A percentile compares a stretch with the other conserved stretches of the same genome.
Conservation (phyloP, 2,113 vertebrate species). For the Merops nubicus region DNA sequence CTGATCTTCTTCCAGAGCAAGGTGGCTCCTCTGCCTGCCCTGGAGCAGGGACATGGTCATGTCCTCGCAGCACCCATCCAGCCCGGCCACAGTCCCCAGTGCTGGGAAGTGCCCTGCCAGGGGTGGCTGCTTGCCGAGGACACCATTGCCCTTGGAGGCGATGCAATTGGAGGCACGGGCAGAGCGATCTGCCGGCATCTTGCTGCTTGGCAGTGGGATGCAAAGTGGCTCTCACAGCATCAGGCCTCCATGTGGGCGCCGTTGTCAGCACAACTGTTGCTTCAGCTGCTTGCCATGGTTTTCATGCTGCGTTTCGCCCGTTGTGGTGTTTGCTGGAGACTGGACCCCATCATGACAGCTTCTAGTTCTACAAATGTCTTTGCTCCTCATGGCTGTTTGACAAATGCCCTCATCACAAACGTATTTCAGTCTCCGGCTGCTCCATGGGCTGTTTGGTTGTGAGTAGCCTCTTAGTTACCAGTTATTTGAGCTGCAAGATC, state of each 20-base stretch:
- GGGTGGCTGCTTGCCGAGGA: no score
- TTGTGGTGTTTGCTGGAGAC: not conserved
- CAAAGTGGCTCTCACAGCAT: not conserved
- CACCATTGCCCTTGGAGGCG: not conserved
- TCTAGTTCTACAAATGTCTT: not conserved
- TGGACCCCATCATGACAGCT: accelerated
- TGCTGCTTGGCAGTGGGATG: not conserved
- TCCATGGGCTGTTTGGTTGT: not conserved
- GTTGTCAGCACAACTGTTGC: not conserved
- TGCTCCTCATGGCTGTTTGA: accelerated
- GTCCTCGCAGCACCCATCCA: not conserved
- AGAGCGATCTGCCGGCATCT: not conserved
- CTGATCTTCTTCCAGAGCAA: accelerated
- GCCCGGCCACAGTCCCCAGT: accelerated
- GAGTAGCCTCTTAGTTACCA: not conserved
- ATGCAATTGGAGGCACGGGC: accelerated
- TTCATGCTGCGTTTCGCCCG: not conserved
- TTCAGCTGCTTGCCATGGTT: not conserved
- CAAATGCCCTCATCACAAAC: accelerated
- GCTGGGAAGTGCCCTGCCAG: accelerated
- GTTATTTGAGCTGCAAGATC: not conserved
- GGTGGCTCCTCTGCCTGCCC: not conserved
- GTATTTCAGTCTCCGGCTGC: not conserved
- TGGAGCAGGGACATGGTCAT: accelerated
- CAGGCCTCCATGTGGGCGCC: accelerated